Conservation (phyloP, 2,888 invertebrate species). For the Pandemis heparana region DNA sequence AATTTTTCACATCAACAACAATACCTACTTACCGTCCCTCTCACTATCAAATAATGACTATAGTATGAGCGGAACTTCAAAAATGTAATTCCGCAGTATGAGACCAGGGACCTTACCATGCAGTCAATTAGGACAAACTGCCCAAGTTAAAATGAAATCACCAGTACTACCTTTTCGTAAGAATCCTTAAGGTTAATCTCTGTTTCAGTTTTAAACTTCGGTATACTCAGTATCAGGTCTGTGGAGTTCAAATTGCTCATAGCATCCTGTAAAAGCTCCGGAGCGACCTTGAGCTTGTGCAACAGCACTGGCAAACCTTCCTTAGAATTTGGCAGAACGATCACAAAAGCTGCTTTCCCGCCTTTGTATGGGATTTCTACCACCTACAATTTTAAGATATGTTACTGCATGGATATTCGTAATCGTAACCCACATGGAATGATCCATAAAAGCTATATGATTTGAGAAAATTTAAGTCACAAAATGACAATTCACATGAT, state of each 20-base stretch:
- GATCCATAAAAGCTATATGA: too few species aligned
- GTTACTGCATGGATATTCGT: too few species aligned
- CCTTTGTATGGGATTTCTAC: slow-evolving; percentile 90
- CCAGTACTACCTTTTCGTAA: slow-evolving; percentile 79
- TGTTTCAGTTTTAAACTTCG: slow-evolving; percentile 90
- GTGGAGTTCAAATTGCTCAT: slow-evolving; percentile 79
- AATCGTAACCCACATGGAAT: too few species aligned
- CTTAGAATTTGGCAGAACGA: slow-evolving; percentile 88
- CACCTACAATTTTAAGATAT: slow-evolving; percentile 70
- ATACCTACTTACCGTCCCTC: too few species aligned
- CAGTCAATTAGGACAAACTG: too few species aligned
- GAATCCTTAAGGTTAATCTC: slow-evolving; percentile 83
- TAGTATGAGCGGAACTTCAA: too few species aligned
- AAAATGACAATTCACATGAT: too few species aligned
- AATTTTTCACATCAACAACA: neutral
- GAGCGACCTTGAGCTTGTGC: slow-evolving; percentile 54
- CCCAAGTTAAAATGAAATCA: neutral
- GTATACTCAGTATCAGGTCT: slow-evolving; percentile 86
- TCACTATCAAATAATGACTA: too few species aligned
- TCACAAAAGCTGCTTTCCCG: slow-evolving; percentile 87
- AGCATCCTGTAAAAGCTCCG: slow-evolving; percentile 59
- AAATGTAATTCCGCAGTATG: too few species aligned
- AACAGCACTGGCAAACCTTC: slow-evolving; percentile 82
- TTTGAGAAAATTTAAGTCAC: too few species aligned
- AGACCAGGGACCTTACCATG: too few species aligned